Evolutionary conservation across 2,113 vertebrate species (phyloP).

Genomic region (Pristiophorus japonicus): DNA sequence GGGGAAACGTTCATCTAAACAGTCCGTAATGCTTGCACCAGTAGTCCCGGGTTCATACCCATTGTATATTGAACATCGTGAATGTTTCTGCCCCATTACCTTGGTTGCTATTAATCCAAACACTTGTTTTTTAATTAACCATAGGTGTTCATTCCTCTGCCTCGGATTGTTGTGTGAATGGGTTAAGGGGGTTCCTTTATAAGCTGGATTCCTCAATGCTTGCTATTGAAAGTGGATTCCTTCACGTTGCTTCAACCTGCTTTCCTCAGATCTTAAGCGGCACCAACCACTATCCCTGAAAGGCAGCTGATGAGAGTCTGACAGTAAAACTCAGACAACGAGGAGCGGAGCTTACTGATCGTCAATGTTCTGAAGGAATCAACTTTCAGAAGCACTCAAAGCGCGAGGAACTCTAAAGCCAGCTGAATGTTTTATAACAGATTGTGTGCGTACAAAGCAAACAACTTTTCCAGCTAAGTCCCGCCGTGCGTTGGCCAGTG

Average conservation of each 20-base stretch:
- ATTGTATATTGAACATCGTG: neutral
- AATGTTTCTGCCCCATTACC: neutral
- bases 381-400: neutral
- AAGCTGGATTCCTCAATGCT: neutral
- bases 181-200: neutral
- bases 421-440: neutral
- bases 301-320: neutral
- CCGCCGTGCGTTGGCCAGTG: neutral
- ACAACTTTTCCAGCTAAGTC: neutral
- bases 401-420: neutral
- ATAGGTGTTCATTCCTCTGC: neutral
- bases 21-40: neutral
- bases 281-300: neutral
- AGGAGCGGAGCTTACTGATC: neutral
- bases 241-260: conserved; percentile 6
- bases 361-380: neutral
- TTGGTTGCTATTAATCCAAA: neutral
- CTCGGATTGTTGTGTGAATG: neutral
- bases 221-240: neutral
- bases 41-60: neutral
- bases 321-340: neutral
- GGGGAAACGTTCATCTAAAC: neutral
- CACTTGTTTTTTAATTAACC: neutral
- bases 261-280: neutral
- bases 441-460: neutral